These are phyloP conservation scores for Nyctalus aviator DNA, from an alignment of 2,797 vertebrate genomes.

Conservation along the genomic window DNA sequence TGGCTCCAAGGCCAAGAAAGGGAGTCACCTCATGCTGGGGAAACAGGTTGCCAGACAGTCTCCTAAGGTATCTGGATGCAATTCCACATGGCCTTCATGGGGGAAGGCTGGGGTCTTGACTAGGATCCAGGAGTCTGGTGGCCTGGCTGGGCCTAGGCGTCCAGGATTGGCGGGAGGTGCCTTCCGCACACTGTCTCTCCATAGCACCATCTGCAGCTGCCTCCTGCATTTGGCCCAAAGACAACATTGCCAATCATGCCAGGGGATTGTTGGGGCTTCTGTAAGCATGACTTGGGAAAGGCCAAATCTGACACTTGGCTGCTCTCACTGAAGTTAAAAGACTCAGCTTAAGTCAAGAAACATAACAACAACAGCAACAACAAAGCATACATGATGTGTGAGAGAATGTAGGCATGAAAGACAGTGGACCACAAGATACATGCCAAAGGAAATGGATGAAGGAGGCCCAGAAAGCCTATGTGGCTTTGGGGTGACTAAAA, in stretches of 20 bases:
- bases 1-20: conserved; percentile 62
- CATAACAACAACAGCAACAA: neutral
- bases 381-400: neutral
- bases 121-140: conserved; percentile 75
- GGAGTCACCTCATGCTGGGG: conserved; percentile 70
- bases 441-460: neutral
- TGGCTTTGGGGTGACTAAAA: neutral
- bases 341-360: conserved; percentile 61
- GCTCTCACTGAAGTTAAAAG: conserved; percentile 64
- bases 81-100: conserved; percentile 58
- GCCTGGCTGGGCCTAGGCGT: neutral
- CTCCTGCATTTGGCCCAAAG: conserved; percentile 75
- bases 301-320: conserved; percentile 76
- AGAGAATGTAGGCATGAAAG: neutral
- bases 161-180: conserved; percentile 65
- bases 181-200: conserved; percentile 35
- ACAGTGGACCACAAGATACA: neutral
- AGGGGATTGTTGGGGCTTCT: conserved; percentile 66
- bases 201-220: conserved; percentile 81
- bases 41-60: conserved; percentile 84
- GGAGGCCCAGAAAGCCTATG: neutral
- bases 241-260: conserved; percentile 65
- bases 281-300: conserved; percentile 67
- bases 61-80: conserved; percentile 81
- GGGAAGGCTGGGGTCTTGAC: conserved; percentile 69